These are phyloP conservation scores for Microchrysa polita DNA, from an alignment of 2,888 invertebrate species.

Conservation along the genomic window DNA sequence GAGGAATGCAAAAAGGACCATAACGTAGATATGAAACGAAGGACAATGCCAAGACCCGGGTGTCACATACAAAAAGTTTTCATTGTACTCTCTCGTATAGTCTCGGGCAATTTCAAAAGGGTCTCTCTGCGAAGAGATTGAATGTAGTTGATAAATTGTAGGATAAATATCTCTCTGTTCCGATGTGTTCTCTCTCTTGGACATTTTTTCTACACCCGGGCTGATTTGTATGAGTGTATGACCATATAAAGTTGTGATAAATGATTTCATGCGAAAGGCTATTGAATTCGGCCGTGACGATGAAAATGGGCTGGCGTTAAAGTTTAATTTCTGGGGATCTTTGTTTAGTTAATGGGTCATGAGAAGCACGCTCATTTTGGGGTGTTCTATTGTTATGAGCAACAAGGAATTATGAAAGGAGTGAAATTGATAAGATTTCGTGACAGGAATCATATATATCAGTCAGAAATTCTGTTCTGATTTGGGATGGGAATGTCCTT, in stretches of 20 bases:
- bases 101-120: slow-evolving; percentile 25
- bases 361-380: too few relatives aligned
- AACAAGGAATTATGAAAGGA: too few relatives aligned
- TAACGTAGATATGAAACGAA: not conserved
- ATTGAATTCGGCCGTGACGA: too few relatives aligned
- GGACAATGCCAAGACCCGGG: slow-evolving; percentile 22
- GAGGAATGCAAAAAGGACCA: slow-evolving; percentile 25
- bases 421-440: too few relatives aligned
- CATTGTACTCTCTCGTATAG: slow-evolving; percentile 28
- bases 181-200: too few relatives aligned
- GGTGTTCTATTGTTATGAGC: too few relatives aligned
- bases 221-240: too few relatives aligned
- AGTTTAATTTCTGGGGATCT: not conserved
- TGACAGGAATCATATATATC: too few relatives aligned
- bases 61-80: slow-evolving; percentile 43
- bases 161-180: slow-evolving; percentile 32
- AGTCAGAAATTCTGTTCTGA: too few relatives aligned
- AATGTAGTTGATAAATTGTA: slow-evolving; percentile 37
- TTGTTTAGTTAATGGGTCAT: not conserved
- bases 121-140: slow-evolving; percentile 32
- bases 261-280: not conserved
- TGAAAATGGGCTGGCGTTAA: not conserved
- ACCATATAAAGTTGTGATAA: slow-evolving; percentile 4
- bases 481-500: too few relatives aligned
- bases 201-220: not conserved